Conservation (phyloP, 2,113 vertebrate species). For the Saguinus midas region DNA sequence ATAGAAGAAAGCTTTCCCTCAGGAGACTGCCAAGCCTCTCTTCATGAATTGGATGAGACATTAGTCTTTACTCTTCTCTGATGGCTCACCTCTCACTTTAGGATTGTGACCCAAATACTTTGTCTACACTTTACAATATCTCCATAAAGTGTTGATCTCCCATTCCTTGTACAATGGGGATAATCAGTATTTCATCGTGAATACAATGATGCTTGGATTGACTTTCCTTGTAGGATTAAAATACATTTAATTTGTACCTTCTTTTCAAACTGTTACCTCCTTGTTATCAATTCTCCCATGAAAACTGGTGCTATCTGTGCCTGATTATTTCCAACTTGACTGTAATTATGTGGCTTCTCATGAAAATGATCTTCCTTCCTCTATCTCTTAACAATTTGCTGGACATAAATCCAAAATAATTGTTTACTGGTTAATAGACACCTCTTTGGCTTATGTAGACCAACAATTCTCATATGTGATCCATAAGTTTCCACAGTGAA, state of each 20-base stretch:
- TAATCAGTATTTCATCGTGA: not conserved
- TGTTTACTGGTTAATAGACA: not conserved
- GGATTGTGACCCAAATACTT: no score
- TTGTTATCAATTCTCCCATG: not conserved
- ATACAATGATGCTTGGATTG: not conserved
- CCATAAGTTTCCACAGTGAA: not conserved
- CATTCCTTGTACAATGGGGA: not conserved
- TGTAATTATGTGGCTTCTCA: not conserved
- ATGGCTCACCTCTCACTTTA: not conserved
- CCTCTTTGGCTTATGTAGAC: not conserved
- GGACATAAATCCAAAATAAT: not conserved
- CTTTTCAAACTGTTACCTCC: no score
- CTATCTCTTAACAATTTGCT: not conserved
- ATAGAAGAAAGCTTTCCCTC: not conserved
- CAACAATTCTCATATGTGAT: not conserved
- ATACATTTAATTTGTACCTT: no score
- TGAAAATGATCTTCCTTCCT: not conserved
- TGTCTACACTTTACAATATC: not conserved
- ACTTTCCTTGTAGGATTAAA: not conserved
- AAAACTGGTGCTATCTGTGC: not conserved
- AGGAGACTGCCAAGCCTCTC: not conserved
- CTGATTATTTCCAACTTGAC: not conserved
- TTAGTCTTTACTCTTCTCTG: not conserved
- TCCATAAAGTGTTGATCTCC: not conserved
- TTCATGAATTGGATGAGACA: not conserved